phyloP scores from a whole-genome alignment of 1,140 invertebrate genomes.

The Tachypleus tridentatus region DNA sequence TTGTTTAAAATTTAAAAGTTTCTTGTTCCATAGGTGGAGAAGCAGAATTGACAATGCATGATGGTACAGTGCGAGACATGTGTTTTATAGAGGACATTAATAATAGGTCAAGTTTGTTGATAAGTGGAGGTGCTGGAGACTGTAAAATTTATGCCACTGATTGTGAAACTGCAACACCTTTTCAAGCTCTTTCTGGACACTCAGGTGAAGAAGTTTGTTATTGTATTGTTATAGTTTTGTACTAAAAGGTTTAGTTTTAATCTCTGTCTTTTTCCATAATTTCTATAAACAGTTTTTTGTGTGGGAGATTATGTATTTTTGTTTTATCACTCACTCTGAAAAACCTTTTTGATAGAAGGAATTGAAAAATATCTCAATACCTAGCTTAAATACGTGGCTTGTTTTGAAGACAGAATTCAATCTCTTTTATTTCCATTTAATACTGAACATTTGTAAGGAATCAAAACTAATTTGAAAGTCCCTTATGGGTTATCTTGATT shows the following conservation, averaged over 20 bases:
- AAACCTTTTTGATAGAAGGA: too few species aligned
- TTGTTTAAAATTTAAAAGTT: neutral
- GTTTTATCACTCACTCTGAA: too few species aligned
- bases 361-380: too few species aligned
- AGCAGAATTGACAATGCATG: slow-evolving; percentile 90
- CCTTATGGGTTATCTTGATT: too few species aligned
- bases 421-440: too few species aligned
- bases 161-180: slow-evolving; percentile 83
- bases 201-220: slow-evolving; percentile 41
- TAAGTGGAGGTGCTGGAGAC: slow-evolving; percentile 95
- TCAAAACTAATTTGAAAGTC: too few species aligned
- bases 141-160: slow-evolving; percentile 98
- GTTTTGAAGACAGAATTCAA: too few species aligned
- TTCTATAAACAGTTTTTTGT: neutral
- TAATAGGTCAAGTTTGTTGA: slow-evolving; percentile 77
- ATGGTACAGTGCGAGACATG: slow-evolving; percentile 91
- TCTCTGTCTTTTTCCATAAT: too few species aligned
- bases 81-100: slow-evolving; percentile 92
- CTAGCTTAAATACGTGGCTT: too few species aligned
- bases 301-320: too few species aligned
- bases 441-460: too few species aligned
- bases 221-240: too few species aligned
- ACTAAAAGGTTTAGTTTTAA: neutral
- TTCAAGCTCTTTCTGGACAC: slow-evolving; percentile 85
- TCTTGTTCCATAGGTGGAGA: slow-evolving; percentile 44